Base-by-base conservation (phyloP, 2,113 vertebrate genomes). In the Syngnathus scovelli region DNA sequence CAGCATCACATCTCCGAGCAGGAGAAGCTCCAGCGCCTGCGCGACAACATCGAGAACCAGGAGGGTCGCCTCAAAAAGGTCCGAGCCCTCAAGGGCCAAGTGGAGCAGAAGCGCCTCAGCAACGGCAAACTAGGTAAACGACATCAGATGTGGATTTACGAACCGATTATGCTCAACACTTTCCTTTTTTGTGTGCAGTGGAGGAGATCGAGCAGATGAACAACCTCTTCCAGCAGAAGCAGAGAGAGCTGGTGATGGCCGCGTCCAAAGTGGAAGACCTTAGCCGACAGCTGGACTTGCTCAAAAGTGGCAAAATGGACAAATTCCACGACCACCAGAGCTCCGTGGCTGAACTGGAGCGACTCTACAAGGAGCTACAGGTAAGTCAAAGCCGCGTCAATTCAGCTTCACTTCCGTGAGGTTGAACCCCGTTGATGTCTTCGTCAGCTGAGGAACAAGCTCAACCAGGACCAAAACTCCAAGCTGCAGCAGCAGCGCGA, bases 151-250 rank as follows among this genome's bases (percentile, higher is more conserved):
- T 62, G 11, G 21, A 43, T 23, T 33, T 13, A 12, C 43, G 8
- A 23, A 41, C 13, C 12, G 48, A 1, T 21, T 27, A 33, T 3
- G 27, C 27, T 65, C 77, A 41, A 80, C 68, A 76, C 78, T 72
- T 79, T 15, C 39, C 33, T 12, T 62, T 37, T 36, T 3, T 66
- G 39, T 66, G 39, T 65, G 36, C 68, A 99, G 97, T 98, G 88
- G 96, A 98, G 72, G 96, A 99, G 84, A 98, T 99, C 27, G 96
- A 98, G 65, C 95, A 98, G 90, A 99, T 99, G 95, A 99, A 95
- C 86, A 95, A 92, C 75, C 82, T 99, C 82, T 98, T 99, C 90
- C 95, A 96, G 91, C 95, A 96, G 74, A 99, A 99, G 83, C 96
- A 99, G 87, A 93, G 92, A 66, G 96, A 99, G 83, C 84, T 99